These are phyloP conservation scores for Melolontha melolontha DNA, from an alignment of 2,888 invertebrate species.

Conservation along the genomic window DNA sequence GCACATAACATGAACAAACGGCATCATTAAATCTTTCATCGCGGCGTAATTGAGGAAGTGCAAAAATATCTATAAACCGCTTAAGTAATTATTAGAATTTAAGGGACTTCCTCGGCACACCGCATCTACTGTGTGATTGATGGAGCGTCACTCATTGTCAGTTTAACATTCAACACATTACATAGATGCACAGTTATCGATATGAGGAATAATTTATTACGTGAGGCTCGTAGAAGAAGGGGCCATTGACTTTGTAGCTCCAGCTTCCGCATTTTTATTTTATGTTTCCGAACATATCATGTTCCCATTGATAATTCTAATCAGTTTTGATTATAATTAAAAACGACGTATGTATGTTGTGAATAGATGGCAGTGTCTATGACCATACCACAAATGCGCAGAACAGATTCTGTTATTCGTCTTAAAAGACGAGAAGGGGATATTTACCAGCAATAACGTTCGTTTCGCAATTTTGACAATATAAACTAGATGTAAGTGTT, in stretches of 20 bases:
- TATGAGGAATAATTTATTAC: conserved; percentile 27
- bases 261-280: conserved; percentile 10
- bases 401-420: too few species aligned
- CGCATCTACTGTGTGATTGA: conserved; percentile 6
- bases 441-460: too few species aligned
- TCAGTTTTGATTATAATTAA: conserved; percentile 23
- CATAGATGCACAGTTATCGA: conserved; percentile 33
- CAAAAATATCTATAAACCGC: conserved; percentile 22
- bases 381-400: neutral
- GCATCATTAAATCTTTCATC: conserved; percentile 18
- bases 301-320: conserved; percentile 16
- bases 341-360: neutral
- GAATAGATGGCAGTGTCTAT: conserved; percentile 7
- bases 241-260: conserved; percentile 23
- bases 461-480: too few species aligned
- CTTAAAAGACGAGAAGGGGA: too few species aligned
- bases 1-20: conserved; percentile 5
- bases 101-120: conserved; percentile 10
- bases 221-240: conserved; percentile 7
- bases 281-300: conserved; percentile 13
- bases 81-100: conserved; percentile 15
- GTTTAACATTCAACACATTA: conserved; percentile 27
- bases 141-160: neutral
- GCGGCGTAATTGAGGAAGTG: conserved; percentile 36
- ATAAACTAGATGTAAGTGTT: too few species aligned